Conservation (phyloP, 2,113 vertebrate genomes). For the Montifringilla adamsi region DNA sequence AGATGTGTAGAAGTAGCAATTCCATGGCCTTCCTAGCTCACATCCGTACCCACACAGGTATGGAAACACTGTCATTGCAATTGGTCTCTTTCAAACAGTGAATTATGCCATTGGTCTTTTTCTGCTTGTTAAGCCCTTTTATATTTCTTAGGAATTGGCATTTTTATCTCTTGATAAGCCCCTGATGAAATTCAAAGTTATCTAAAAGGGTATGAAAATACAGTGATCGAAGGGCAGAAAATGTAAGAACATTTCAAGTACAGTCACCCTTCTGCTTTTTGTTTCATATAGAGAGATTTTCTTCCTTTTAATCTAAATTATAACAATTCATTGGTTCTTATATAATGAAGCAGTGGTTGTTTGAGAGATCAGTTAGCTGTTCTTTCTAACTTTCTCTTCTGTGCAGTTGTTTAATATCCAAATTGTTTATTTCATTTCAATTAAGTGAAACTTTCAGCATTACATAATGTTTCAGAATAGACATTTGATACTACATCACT, state of each 20-base stretch:
- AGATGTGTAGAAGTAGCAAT: constrained; percentile 97
- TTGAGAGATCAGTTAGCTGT: not conserved
- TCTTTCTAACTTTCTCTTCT: constrained; percentile 6
- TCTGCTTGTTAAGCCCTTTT: not conserved
- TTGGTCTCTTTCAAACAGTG: not conserved
- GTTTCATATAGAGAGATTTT: not conserved
- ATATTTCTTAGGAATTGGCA: not conserved
- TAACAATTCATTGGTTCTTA: constrained; percentile 33
- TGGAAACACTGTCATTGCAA: not conserved
- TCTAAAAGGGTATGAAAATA: not conserved
- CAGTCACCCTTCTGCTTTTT: not conserved
- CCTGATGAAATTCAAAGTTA: not conserved
- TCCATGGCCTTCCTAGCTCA: constrained; percentile 98
- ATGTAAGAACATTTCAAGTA: not conserved
- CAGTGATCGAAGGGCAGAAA: not conserved
- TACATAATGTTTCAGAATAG: not conserved
- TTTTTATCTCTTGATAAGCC: not conserved
- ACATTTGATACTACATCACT: not conserved
- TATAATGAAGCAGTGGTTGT: not conserved
- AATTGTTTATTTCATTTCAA: not conserved
- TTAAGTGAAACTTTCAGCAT: not conserved
- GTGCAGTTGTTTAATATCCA: not conserved
- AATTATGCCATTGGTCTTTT: not conserved
- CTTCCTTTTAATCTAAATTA: not conserved
- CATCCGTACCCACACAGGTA: constrained; percentile 97